phyloP scores from a whole-genome alignment of 2,113 vertebrate species.

The Nothoprocta perdicaria region DNA sequence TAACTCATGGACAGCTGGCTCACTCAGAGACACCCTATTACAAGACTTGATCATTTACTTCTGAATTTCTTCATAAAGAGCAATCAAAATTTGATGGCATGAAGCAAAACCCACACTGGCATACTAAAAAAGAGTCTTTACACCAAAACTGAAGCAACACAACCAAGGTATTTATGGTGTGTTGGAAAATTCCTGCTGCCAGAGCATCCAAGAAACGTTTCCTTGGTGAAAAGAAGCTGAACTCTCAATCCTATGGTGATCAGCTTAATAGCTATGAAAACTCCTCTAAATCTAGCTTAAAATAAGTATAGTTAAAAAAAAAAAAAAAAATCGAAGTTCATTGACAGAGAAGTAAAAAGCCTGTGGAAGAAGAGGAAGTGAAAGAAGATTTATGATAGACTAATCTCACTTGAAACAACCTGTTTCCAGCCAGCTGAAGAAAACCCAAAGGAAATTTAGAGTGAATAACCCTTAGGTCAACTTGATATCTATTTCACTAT shows the following conservation, averaged over 20 bases:
- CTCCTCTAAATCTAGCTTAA: not conserved
- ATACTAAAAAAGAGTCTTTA: not conserved
- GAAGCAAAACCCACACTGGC: not conserved
- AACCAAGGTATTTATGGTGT: not conserved
- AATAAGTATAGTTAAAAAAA: not conserved
- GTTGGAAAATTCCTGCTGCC: not conserved
- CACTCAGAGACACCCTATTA: not conserved
- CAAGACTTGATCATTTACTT: not conserved
- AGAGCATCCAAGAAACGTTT: not conserved
- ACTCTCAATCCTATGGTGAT: not conserved
- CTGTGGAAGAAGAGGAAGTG: constrained; percentile 35
- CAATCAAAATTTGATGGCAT: not conserved
- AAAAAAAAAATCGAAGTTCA: not conserved
- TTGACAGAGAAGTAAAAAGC: not conserved
- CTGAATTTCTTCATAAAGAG: not conserved
- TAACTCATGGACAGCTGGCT: not conserved
- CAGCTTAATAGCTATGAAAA: not conserved
- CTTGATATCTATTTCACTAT: constrained; percentile 47
- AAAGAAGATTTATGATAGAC: constrained; percentile 45
- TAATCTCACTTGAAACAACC: constrained; percentile 65
- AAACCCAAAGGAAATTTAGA: constrained; percentile 67
- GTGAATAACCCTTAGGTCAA: constrained; percentile 57
- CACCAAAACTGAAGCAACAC: not conserved
- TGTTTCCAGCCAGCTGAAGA: constrained; percentile 23
- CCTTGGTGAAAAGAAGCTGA: not conserved